Percentiles rank a stretch among this genome's conserved stretches.
phyloP scores from a whole-genome alignment of 2,888 invertebrate species.

The Nemotelus pantherinus region DNA sequence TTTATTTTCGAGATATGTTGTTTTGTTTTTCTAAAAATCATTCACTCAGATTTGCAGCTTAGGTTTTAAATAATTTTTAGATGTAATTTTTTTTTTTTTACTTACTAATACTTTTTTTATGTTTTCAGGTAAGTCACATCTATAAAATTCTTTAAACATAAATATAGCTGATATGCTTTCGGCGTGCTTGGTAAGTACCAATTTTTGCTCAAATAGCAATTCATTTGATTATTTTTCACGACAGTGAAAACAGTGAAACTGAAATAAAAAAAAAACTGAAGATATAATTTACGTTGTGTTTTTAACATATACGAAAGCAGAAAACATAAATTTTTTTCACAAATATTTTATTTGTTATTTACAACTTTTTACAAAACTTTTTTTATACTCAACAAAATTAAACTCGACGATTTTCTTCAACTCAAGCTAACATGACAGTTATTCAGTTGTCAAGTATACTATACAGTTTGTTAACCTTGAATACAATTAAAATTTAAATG shows the following conservation, averaged over 20 bases:
- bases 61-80: too few species aligned
- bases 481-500: neutral
- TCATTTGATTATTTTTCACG: too few species aligned
- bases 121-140: too few species aligned
- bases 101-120: too few species aligned
- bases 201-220: too few species aligned
- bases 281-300: neutral
- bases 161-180: too few species aligned
- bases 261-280: neutral
- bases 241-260: neutral
- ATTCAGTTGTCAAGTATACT: neutral
- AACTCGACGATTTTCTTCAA: conserved; percentile 44
- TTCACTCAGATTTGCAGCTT: too few species aligned
- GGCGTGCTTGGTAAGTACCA: too few species aligned
- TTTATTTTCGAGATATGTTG: too few species aligned
- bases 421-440: conserved; percentile 18
- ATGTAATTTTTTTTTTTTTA: too few species aligned
- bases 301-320: neutral
- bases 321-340: neutral
- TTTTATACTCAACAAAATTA: conserved; percentile 47
- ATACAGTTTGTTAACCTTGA: neutral
- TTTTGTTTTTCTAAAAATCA: too few species aligned
- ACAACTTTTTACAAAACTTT: conserved; percentile 47
- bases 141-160: too few species aligned
- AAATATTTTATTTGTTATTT: conserved; percentile 40